These are phyloP conservation scores for Villa cingulata DNA, from an alignment of 2,888 invertebrate species.

Conservation along the genomic window DNA sequence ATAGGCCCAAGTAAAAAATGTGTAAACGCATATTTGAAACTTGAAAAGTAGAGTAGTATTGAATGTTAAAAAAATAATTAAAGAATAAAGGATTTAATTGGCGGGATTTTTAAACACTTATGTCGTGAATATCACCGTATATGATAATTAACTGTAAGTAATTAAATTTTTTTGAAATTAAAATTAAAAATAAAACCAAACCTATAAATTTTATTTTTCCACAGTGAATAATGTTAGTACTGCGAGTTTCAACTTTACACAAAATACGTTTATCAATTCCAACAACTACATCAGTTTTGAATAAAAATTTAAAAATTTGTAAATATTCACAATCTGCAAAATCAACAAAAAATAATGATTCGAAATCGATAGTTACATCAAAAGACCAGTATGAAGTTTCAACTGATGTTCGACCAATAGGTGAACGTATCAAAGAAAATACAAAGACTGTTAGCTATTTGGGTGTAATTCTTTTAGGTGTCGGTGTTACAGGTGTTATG, in stretches of 20 bases:
- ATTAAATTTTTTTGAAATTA: too few species aligned
- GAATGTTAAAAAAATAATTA: too few species aligned
- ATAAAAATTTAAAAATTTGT: background rate
- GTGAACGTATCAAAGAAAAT: slow-evolving; percentile 74
- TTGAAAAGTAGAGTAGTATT: too few species aligned
- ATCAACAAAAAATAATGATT: slow-evolving; percentile 1
- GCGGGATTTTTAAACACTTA: too few species aligned
- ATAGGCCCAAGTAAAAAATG: too few species aligned
- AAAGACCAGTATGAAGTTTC: slow-evolving; percentile 21
- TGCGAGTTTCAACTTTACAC: background rate
- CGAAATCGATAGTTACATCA: slow-evolving; percentile 2
- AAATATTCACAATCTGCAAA: slow-evolving; percentile 5
- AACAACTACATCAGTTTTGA: background rate
- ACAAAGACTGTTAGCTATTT: slow-evolving; percentile 63
- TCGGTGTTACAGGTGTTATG: slow-evolving; percentile 69
- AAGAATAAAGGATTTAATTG: too few species aligned
- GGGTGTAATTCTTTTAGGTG: slow-evolving; percentile 64
- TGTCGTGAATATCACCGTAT: too few species aligned
- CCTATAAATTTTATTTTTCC: too few species aligned
- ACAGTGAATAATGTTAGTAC: background rate
- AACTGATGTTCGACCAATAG: slow-evolving; percentile 48
- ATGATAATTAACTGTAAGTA: too few species aligned
- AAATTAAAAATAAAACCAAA: too few species aligned
- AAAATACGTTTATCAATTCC: background rate
- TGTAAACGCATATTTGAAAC: too few species aligned